Percentiles rank a stretch among this genome's conserved stretches.
phyloP scores from a whole-genome alignment of 30 jellyfish, hydroid and myxozoan genomes.

The Catostylus mosaicus region DNA sequence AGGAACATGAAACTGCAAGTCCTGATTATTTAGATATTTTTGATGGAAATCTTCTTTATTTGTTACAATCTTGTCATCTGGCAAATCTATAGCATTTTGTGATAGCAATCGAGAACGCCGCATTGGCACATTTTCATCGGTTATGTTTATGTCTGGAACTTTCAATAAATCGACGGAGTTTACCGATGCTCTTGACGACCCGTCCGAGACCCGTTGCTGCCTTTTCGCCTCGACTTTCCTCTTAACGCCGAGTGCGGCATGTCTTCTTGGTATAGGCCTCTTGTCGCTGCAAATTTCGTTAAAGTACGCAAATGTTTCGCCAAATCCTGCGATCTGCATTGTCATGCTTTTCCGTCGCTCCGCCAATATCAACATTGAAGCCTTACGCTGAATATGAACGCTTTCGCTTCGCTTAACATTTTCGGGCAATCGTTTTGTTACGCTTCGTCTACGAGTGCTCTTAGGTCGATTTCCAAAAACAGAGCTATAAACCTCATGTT shows the following conservation, averaged over 20 bases:
- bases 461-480: constrained; percentile 47
- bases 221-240: constrained; percentile 41
- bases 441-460: constrained; percentile 45
- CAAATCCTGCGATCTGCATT: constrained; percentile 65
- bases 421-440: constrained; percentile 53
- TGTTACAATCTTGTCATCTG: constrained; percentile 11
- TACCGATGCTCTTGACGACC: constrained; percentile 10
- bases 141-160: constrained; percentile 16
- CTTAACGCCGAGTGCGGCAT: constrained; percentile 44
- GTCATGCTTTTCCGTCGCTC: constrained; percentile 86
- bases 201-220: constrained; percentile 35
- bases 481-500: constrained; percentile 84
- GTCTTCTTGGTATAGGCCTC: constrained; percentile 23
- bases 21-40: background rate
- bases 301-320: constrained; percentile 35
- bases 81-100: constrained; percentile 32
- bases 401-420: constrained; percentile 58
- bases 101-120: constrained; percentile 30
- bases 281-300: constrained; percentile 39
- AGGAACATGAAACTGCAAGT: background rate
- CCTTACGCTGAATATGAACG: constrained; percentile 80
- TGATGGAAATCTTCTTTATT: constrained; percentile 7
- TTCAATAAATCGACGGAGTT: constrained; percentile 24
- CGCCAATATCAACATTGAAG: constrained; percentile 78
- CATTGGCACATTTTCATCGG: background rate